These are phyloP conservation scores for Limulus polyphemus DNA, from an alignment of 2,888 invertebrate species.

Conservation along the genomic window DNA sequence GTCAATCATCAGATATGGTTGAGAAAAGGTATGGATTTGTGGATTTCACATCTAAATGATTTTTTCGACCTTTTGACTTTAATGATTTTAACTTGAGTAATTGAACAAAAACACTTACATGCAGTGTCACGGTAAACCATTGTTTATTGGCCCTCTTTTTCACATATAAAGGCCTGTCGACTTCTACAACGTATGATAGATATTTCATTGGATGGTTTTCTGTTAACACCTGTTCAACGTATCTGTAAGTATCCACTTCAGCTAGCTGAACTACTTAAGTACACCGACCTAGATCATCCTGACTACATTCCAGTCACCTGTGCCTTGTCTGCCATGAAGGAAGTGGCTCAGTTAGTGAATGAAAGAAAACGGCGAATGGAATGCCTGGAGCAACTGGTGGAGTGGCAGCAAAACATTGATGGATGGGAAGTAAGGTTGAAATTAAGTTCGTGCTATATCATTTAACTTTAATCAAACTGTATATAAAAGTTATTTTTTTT, in stretches of 20 bases:
- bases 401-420: constrained; percentile 57
- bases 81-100: too few species aligned
- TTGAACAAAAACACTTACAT: too few species aligned
- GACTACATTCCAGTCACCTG: constrained; percentile 50
- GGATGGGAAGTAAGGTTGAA: constrained; percentile 51
- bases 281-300: constrained; percentile 50
- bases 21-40: too few species aligned
- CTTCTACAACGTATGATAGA: constrained; percentile 64
- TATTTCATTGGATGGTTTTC: constrained; percentile 69
- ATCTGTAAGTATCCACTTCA: constrained; percentile 82
- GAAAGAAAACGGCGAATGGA: constrained; percentile 66
- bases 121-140: too few species aligned
- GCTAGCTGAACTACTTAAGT: constrained; percentile 65
- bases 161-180: constrained; percentile 50
- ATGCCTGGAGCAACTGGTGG: constrained; percentile 55
- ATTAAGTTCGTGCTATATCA: too few species aligned
- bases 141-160: too few species aligned
- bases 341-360: constrained; percentile 49
- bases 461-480: too few species aligned
- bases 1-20: too few species aligned
- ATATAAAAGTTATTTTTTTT: constrained; percentile 3
- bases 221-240: constrained; percentile 72
- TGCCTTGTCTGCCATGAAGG: constrained; percentile 55
- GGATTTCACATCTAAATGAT: too few species aligned
- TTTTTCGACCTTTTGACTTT: too few species aligned